A percentile compares a stretch with the other conserved stretches of the same genome.
These are phyloP conservation scores for Acronicta psi DNA, from an alignment of 2,888 invertebrate genomes.

Conservation along the genomic window DNA sequence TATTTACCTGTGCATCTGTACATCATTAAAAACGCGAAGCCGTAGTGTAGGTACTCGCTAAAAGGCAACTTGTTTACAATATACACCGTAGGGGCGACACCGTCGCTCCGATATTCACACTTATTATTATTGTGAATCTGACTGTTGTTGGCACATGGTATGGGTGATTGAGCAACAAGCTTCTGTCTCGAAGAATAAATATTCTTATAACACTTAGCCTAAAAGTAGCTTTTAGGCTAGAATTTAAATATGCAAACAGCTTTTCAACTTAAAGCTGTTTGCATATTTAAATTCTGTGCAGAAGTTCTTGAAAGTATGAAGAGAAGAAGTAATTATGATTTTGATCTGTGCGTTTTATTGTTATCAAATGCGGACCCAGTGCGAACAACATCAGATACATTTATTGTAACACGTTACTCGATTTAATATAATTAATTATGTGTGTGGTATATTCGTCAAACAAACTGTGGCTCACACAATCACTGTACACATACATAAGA, in stretches of 20 bases:
- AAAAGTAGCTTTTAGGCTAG: too few relatives aligned
- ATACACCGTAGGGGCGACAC: conserved; percentile 42
- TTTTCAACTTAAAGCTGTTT: too few relatives aligned
- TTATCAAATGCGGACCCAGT: background rate
- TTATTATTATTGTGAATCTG: conserved; percentile 31
- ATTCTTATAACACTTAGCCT: too few relatives aligned
- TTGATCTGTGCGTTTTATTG: background rate
- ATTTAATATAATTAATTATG: conserved; percentile 35
- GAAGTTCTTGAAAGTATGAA: too few relatives aligned
- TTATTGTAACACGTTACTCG: conserved; percentile 33
- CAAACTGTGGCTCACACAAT: conserved; percentile 50
- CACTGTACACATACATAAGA: conserved; percentile 63
- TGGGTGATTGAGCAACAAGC: too few relatives aligned
- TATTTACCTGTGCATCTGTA: conserved; percentile 33
- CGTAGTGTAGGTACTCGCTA: conserved; percentile 69
- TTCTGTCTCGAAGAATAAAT: too few relatives aligned
- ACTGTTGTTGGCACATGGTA: conserved; percentile 22
- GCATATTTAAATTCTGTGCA: too few relatives aligned
- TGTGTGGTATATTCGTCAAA: conserved; percentile 51
- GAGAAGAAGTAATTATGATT: background rate
- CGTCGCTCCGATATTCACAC: conserved; percentile 27
- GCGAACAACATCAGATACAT: conserved; percentile 26
- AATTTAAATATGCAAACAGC: too few relatives aligned
- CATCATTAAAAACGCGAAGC: conserved; percentile 58
- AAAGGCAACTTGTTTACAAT: conserved; percentile 74